Evolutionary conservation across 2,797 vertebrate genomes (phyloP).

Genomic region (Poecilia gillii): DNA sequence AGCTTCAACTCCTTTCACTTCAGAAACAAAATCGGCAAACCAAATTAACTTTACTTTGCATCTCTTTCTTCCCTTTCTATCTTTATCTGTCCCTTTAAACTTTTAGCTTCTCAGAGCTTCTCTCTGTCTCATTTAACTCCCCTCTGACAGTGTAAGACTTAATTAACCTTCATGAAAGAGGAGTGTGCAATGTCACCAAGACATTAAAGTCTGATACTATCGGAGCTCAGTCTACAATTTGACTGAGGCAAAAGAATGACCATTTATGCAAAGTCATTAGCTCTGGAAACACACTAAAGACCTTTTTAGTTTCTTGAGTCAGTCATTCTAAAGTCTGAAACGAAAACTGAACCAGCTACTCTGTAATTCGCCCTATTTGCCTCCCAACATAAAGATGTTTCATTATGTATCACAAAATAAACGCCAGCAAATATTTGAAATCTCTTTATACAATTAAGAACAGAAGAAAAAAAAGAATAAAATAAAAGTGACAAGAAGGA

Average conservation of each 20-base stretch:
- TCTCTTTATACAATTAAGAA: neutral
- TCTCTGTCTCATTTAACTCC: constrained; percentile 28
- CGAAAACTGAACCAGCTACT: neutral
- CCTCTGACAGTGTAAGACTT: constrained; percentile 36
- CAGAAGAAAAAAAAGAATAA: neutral
- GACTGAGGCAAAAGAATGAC: constrained; percentile 16
- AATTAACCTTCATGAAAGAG: constrained; percentile 58
- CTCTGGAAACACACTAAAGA: constrained; percentile 10
- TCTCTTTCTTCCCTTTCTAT: constrained; percentile 27
- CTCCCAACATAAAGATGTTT: neutral
- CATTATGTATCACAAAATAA: neutral
- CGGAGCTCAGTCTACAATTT: constrained; percentile 28
- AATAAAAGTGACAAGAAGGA: neutral
- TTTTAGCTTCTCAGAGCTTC: constrained; percentile 18
- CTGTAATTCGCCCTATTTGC: neutral
- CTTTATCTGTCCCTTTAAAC: constrained; percentile 22
- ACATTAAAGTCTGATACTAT: constrained; percentile 30
- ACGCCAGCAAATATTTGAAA: neutral
- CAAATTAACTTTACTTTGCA: constrained; percentile 17
- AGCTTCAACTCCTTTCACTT: constrained; percentile 10
- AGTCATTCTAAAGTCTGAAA: neutral
- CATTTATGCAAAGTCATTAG: constrained; percentile 27
- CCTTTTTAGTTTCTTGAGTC: neutral
- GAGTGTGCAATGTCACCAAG: constrained; percentile 41
- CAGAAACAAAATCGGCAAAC: constrained; percentile 17